Percentiles rank a stretch among this genome's conserved stretches.
These are phyloP conservation scores for Oegoconia quadripuncta DNA, from an alignment of 2,888 invertebrate genomes.

Conservation along the genomic window DNA sequence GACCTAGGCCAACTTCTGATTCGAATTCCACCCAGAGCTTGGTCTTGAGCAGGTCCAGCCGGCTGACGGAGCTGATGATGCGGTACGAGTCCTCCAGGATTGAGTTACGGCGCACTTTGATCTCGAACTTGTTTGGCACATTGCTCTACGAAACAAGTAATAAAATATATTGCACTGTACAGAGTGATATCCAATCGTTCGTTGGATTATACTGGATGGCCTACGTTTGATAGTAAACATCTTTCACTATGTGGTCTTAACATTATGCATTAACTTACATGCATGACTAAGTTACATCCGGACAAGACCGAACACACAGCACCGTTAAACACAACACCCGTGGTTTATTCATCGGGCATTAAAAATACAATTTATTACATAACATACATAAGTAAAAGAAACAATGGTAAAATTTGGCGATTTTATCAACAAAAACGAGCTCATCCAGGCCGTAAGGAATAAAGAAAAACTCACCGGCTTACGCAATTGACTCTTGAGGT, in stretches of 20 bases:
- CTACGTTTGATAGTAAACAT: too few species aligned
- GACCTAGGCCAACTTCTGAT: constrained; percentile 92
- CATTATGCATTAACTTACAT: too few species aligned
- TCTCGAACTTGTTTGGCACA: constrained; percentile 98
- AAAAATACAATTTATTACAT: too few species aligned
- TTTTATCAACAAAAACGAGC: background rate
- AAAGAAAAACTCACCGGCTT: constrained; percentile 86
- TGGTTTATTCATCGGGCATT: too few species aligned
- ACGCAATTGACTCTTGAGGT: constrained; percentile 96
- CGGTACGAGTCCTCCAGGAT: constrained; percentile 98
- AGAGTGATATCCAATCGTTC: background rate
- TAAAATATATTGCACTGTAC: background rate
- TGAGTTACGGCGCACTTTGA: constrained; percentile 93
- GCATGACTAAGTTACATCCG: too few species aligned
- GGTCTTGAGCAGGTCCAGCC: constrained; percentile 95
- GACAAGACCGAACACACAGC: too few species aligned
- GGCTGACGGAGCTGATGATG: constrained; percentile 93
- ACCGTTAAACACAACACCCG: too few species aligned
- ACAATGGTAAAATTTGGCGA: too few species aligned
- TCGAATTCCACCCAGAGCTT: constrained; percentile 99
- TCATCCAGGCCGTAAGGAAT: background rate
- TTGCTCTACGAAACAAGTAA: constrained; percentile 83
- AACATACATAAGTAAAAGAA: too few species aligned
- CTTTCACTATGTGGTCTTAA: too few species aligned
- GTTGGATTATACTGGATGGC: too few species aligned